Evolutionary conservation across 2,797 vertebrate species (phyloP), one percentile per base, ranked within the genome.

Genomic region (Heliangelus exortis): DNA sequence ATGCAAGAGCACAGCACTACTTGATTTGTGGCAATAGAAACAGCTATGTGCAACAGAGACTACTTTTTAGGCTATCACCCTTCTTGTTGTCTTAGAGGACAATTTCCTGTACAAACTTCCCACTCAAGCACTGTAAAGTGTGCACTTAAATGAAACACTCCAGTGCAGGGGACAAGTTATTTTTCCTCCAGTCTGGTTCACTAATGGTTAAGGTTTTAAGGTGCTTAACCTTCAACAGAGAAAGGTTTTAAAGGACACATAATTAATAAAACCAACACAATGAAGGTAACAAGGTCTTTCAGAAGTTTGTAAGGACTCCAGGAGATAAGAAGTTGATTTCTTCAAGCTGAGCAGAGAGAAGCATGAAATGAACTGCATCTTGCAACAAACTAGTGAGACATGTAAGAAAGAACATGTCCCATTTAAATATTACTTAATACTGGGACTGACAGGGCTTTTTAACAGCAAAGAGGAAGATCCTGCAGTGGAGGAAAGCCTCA

Each of bases 301-400:
- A 69, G 58, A 90, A 84, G 59, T 33, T 39, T 84, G 13, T 15
- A 72, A 76, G 55, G 47, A 87, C 69, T 90, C 48, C 59, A 87
- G 73, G 51, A 93, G 90, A 95, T 65, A 43, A 92, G 89, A 79
- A 93, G 89, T 84, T 95, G 65, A 71, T 87, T 92, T 80, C 86
- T 89, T 94, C 79, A 90, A 94, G 84, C 55, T 95, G 85, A 94
- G 82, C 59, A 88, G 8, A 95, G 8, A 77, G 36, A 91, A 90
- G 77, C 76, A 84, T 79, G 71, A 91, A 84, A 94, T 67, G 57
- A 92, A 86, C 39, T 89, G 88, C 59, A 84, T 39, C 57, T 90
- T 82, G 69, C 55, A 95, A 63, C 51, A 78, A 90, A 82, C 59
- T 41, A 66, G 7, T 39, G 39, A 87, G 54, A 94, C 73, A 71